Base-by-base conservation (phyloP, 2,888 invertebrate genomes). In the Acanthosepion lycidas region DNA sequence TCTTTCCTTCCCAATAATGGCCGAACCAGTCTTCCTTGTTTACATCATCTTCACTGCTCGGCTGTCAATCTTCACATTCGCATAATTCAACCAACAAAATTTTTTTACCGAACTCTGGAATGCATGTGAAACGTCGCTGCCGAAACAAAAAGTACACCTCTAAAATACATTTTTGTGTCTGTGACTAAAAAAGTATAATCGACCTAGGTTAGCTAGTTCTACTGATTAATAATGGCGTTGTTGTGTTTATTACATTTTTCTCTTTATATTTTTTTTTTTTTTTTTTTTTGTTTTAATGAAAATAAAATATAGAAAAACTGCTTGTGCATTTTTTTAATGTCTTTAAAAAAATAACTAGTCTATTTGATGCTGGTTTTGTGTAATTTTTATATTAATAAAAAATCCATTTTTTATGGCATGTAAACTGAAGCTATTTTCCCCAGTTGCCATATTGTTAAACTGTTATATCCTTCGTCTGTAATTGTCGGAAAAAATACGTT, bases 391-490 rank as follows among this genome's bases (percentile, higher is more conserved):
- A 78, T 78, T n/a, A 59, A 59, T 78, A 78, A 78, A 78, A 78
- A 15, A 2, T 78, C 15, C 12, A 12, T 78, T 78, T 64, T 78
- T 78, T 4, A 23, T 20, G 59, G 51, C 8, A 51, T 15, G 15
- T 20, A 78, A 9, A 12, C 4, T n/a, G n/a, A n/a, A 78, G 33
- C 78, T 15, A 78, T 78, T n/a, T n/a, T 33, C n/a, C n/a, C 12
- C 78, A 78, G 78, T n/a, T 78, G 78, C 78, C 78, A 78, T 78
- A 78, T 78, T 78, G 78, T 78, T 78, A 78, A n/a, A n/a, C n/a
- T n/a, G n/a, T 33, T 78, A 78, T 78, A 33, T 33, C 15, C 12
- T n/a, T n/a, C 12, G n/a, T 78, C 78, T 15, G 15, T 78, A 78
- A 12, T 23, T 78, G n/a, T 78, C n/a, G 78, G n/a, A 33, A 33